A percentile compares a stretch with the other conserved stretches of the same genome.
These are phyloP conservation scores for Ctenopoma multispine DNA, from an alignment of 2,797 vertebrate species.

Conservation along the genomic window DNA sequence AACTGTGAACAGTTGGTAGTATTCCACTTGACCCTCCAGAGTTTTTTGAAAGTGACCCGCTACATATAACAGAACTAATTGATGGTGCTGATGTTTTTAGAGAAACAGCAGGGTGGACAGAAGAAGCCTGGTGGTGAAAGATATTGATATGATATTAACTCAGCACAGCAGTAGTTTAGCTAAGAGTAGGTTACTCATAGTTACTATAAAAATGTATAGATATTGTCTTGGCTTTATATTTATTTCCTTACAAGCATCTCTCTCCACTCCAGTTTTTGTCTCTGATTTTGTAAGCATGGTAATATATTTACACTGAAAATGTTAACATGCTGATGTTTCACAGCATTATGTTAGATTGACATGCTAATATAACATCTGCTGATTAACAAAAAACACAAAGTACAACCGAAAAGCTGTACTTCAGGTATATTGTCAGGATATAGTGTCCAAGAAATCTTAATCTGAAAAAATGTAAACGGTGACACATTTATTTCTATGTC, in stretches of 20 bases:
- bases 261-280: not conserved
- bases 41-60: slow-evolving; percentile 9
- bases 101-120: slow-evolving; percentile 3
- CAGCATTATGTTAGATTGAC: not conserved
- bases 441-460: slow-evolving; percentile 9
- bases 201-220: too few relatives aligned
- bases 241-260: not conserved
- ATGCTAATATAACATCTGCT: not conserved
- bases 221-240: too few relatives aligned
- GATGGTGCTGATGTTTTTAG: not conserved
- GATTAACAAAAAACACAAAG: not conserved
- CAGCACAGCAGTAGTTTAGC: not conserved
- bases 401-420: not conserved
- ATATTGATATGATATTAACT: not conserved
- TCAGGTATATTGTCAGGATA: slow-evolving; percentile 6
- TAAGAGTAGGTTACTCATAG: too few relatives aligned
- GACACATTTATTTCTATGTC: slow-evolving; percentile 7
- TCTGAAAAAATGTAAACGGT: slow-evolving; percentile 10
- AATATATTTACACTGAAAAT: slow-evolving; percentile 1
- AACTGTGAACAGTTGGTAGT: slow-evolving; percentile 9
- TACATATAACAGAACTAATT: slow-evolving; percentile 1
- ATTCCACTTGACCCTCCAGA: slow-evolving; percentile 3
- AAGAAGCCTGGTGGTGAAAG: not conserved
- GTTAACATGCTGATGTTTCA: not conserved
- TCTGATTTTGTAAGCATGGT: not conserved